phyloP scores from a whole-genome alignment of 2,888 invertebrate species.

The Hypsopygia costalis region DNA sequence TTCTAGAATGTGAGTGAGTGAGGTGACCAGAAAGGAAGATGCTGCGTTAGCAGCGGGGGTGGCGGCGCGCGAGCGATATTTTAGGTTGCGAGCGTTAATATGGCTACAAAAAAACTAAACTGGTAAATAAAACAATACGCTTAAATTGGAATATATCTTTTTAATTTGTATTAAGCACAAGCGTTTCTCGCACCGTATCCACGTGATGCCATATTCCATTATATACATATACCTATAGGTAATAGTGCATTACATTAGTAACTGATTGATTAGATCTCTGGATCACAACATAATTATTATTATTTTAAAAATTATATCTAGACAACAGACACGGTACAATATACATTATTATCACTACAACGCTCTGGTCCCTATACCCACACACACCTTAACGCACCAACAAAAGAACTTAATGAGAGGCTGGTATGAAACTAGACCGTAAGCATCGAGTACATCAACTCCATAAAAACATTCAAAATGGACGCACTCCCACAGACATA shows the following conservation, averaged over 20 bases:
- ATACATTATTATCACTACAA: conserved; percentile 32
- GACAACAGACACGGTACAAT: conserved; percentile 36
- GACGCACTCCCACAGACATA: no score
- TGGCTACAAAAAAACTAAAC: no score
- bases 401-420: conserved; percentile 14
- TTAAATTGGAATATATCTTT: conserved; percentile 61
- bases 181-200: conserved; percentile 44
- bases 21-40: no score
- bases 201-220: conserved; percentile 28
- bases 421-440: no score
- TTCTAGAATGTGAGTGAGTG: no score
- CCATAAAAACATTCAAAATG: no score
- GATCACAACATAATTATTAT: conserved; percentile 59
- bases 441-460: no score
- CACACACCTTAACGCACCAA: conserved; percentile 39
- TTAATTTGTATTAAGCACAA: conserved; percentile 70
- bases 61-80: no score
- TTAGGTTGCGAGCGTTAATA: no score
- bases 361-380: conserved; percentile 59
- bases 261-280: conserved; percentile 57
- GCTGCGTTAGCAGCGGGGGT: no score
- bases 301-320: conserved; percentile 35
- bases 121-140: conserved; percentile 41
- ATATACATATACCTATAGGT: conserved; percentile 48
- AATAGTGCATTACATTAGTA: conserved; percentile 54